Percentiles rank a stretch among this genome's conserved stretches.
These are phyloP conservation scores for Papilio gigon DNA, from an alignment of 2,888 invertebrate species.

Conservation along the genomic window DNA sequence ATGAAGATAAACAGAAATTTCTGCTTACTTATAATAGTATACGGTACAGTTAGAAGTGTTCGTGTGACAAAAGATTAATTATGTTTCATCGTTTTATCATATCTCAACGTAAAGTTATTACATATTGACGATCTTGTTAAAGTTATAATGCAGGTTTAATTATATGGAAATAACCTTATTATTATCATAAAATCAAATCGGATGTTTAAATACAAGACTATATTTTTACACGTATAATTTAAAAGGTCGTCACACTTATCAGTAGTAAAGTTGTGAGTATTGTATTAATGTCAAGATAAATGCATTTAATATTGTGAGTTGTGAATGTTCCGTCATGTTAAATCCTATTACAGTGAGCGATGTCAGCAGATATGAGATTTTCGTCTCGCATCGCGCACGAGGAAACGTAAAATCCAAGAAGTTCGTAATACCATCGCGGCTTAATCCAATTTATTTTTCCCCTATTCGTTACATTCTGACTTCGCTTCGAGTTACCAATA, in stretches of 20 bases:
- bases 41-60: neutral
- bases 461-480: constrained; percentile 24
- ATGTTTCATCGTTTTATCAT: neutral
- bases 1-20: neutral
- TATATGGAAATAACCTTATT: neutral
- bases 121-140: neutral
- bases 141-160: constrained; percentile 2
- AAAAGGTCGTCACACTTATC: neutral
- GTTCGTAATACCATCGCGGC: constrained; percentile 73
- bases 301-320: constrained; percentile 31
- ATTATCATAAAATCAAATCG: neutral
- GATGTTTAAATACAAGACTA: neutral
- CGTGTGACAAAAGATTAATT: neutral
- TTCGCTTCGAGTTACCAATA: constrained; percentile 5
- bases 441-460: constrained; percentile 71
- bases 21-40: neutral
- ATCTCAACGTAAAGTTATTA: neutral
- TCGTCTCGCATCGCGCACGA: constrained; percentile 55
- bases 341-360: constrained; percentile 47
- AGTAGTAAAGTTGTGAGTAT: neutral
- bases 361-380: constrained; percentile 54
- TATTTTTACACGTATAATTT: neutral
- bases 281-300: constrained; percentile 1
- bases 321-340: constrained; percentile 35
- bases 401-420: constrained; percentile 66